Evolutionary conservation across 2,888 invertebrate genomes (phyloP).

Genomic region (Syritta pipiens): DNA sequence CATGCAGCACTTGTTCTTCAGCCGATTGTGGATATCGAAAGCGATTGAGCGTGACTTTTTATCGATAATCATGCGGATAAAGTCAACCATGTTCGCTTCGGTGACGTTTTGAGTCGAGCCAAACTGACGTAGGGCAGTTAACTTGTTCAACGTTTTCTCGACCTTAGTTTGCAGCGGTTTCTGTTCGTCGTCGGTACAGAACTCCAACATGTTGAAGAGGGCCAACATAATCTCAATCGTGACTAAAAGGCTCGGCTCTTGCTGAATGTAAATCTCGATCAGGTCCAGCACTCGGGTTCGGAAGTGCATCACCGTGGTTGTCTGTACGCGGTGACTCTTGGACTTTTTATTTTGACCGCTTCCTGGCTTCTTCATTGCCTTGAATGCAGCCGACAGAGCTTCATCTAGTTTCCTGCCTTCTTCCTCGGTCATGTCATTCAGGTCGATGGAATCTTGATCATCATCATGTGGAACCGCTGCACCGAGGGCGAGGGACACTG

Average conservation of each 20-base stretch:
- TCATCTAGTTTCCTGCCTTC: conserved; percentile 87
- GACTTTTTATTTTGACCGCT: conserved; percentile 77
- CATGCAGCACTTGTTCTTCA: conserved; percentile 73
- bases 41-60: conserved; percentile 71
- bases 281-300: conserved; percentile 87
- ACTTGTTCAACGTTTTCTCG: conserved; percentile 76
- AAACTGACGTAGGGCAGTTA: conserved; percentile 71
- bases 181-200: conserved; percentile 85
- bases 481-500: conserved; percentile 85
- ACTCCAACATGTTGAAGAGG: conserved; percentile 84
- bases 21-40: conserved; percentile 72
- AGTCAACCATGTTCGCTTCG: conserved; percentile 72
- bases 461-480: conserved; percentile 79
- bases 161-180: conserved; percentile 84
- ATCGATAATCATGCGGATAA: conserved; percentile 73
- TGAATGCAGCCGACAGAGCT: conserved; percentile 87
- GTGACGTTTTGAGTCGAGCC: conserved; percentile 70
- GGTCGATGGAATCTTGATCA: conserved; percentile 85
- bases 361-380: conserved; percentile 70
- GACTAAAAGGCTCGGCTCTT: conserved; percentile 84
- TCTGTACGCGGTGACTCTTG: conserved; percentile 83
- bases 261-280: conserved; percentile 86
- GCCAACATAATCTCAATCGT: conserved; percentile 86
- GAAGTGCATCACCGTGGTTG: conserved; percentile 86
- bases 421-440: conserved; percentile 87